phyloP scores from a whole-genome alignment of 2,113 vertebrate genomes.

The Mesembrinibis cayennensis region DNA sequence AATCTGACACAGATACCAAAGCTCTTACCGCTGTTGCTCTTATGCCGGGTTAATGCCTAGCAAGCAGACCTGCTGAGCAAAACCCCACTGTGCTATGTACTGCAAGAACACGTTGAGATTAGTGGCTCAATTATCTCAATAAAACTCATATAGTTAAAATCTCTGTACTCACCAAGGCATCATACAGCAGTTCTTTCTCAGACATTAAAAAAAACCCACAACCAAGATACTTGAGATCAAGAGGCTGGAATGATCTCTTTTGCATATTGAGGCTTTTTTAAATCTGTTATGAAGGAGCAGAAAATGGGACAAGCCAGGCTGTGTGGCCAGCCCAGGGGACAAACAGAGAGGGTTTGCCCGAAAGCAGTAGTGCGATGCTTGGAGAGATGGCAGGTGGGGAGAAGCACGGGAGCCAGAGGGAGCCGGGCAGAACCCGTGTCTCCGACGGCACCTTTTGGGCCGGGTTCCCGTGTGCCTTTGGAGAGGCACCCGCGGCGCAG shows the following conservation, averaged over 20 bases:
- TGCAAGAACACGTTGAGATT: background rate
- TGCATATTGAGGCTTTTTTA: background rate
- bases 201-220: background rate
- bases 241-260: background rate
- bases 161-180: background rate
- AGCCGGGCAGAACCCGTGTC: background rate
- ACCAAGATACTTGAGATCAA: background rate
- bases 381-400: too few species aligned
- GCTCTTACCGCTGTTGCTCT: fast-evolving
- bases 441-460: background rate
- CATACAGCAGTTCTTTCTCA: background rate
- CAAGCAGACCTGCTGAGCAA: background rate
- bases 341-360: background rate
- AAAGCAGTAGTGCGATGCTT: fast-evolving
- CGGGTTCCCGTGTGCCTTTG: fast-evolving
- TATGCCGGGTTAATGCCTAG: too few species aligned
- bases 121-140: background rate
- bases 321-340: fast-evolving
- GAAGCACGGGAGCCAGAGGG: background rate
- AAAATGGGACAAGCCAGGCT: background rate
- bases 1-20: fast-evolving
- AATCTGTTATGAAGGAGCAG: background rate
- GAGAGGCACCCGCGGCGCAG: background rate
- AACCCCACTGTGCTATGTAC: fast-evolving
- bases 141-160: background rate